These are phyloP conservation scores for Hydrozoanthus gracilis DNA, from an alignment of 92 coral and sea anemone species.

Conservation along the genomic window DNA sequence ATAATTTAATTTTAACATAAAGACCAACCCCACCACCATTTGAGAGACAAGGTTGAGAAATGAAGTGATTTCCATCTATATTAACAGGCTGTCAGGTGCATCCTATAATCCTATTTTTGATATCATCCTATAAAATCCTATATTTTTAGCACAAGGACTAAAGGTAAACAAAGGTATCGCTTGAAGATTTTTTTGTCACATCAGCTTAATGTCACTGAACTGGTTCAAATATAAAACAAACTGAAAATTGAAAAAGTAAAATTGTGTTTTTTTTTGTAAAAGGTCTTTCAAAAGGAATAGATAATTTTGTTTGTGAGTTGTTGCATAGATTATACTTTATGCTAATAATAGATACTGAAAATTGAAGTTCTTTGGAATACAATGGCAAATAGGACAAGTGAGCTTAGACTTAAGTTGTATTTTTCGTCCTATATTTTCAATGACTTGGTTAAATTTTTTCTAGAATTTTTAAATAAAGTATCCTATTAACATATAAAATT, in stretches of 20 bases:
- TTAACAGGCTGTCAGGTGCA: too few species aligned
- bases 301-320: conserved; percentile 19
- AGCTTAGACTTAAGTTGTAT: conserved; percentile 31
- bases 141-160: too few species aligned
- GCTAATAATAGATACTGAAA: conserved; percentile 22
- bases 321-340: conserved; percentile 10
- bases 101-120: too few species aligned
- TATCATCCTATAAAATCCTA: too few species aligned
- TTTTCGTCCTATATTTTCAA: conserved; percentile 20
- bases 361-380: conserved; percentile 4
- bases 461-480: not conserved
- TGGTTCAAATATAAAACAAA: too few species aligned
- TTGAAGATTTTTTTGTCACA: too few species aligned
- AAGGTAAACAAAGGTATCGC: too few species aligned
- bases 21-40: conserved; percentile 64
- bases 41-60: conserved; percentile 45
- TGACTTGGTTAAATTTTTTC: conserved; percentile 5
- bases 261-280: too few species aligned
- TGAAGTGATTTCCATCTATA: too few species aligned
- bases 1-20: conserved; percentile 36
- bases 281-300: too few species aligned
- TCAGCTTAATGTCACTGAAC: too few species aligned
- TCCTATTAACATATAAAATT: conserved; percentile 20
- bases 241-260: too few species aligned
- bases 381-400: not conserved